Percentiles rank a stretch among this genome's conserved stretches.
These are phyloP conservation scores for Halichoeres trimaculatus DNA, from an alignment of 2,113 vertebrate genomes.

Conservation along the genomic window DNA sequence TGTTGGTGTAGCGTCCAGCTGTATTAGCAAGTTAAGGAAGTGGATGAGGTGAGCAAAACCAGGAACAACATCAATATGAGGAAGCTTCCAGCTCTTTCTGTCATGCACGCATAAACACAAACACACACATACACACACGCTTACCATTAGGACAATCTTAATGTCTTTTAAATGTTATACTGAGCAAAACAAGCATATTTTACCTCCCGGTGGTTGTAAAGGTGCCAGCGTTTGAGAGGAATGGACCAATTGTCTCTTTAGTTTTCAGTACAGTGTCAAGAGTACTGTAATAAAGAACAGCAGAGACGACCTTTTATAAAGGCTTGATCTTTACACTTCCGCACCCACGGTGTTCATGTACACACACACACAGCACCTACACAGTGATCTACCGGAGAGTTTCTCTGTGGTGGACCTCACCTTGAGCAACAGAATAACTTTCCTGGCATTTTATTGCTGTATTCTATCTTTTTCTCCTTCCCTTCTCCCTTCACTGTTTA, in stretches of 20 bases:
- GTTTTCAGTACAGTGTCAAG: conserved; percentile 7
- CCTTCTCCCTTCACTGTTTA: not conserved
- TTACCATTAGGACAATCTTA: conserved; percentile 17
- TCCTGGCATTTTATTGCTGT: conserved; percentile 5
- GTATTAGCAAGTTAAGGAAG: conserved; percentile 47
- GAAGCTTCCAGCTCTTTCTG: conserved; percentile 59
- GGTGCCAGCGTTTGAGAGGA: conserved; percentile 8
- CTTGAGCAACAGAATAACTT: conserved; percentile 1
- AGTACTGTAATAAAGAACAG: conserved; percentile 10
- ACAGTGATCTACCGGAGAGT: conserved; percentile 4
- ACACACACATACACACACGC: not conserved
- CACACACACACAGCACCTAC: conserved; percentile 8
- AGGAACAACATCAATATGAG: conserved; percentile 28
- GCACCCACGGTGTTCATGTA: not conserved
- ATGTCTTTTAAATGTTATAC: conserved; percentile 4
- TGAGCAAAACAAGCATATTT: conserved; percentile 15
- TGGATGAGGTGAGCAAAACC: conserved; percentile 28
- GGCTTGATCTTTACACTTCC: conserved; percentile 9
- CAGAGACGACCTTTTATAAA: conserved; percentile 23
- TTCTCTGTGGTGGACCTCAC: not conserved
- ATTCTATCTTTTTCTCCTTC: conserved; percentile 1
- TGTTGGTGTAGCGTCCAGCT: conserved; percentile 54
- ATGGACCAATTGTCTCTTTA: not conserved
- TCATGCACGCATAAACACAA: conserved; percentile 4
- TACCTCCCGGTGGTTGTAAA: conserved; percentile 10